Base-by-base conservation (phyloP, 2,888 invertebrate genomes). In the Napeogenes sylphis region DNA sequence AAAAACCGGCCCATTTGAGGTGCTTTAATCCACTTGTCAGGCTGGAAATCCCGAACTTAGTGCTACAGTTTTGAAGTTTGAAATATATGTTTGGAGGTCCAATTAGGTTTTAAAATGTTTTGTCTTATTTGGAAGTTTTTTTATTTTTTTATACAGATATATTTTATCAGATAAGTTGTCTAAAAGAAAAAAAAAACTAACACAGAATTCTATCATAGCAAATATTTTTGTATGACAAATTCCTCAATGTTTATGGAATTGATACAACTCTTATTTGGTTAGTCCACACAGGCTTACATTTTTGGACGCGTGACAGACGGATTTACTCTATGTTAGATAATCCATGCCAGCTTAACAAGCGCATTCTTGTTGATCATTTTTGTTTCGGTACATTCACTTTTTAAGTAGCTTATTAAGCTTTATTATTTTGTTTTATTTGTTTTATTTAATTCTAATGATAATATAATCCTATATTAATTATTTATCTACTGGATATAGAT, bases 11-110 rank as follows among this genome's bases (percentile, higher is more conserved):
- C 55, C 62, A 58, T 62, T 62, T 58, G 58, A 62, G 53, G 57
- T 62, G 62, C 57, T 58, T 55, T 62, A 62, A 62, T 59, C 63
- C 63, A 42, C 64, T 58, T 51, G 60, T 62, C 57, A 35, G 13
- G 57, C 57, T 54, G 54, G 57, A 54, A 62, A 58, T 51, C 8
- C 30, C n/a, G 51, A 51, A 51, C 30, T 51, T 51, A 8, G 30
- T 21, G 30, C 51, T 51, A 6, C 10, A 51, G 30, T 30, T 51
- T 51, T 51, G 30, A 30, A 51, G 51, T 51, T 51, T 30, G 30
- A 51, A 51, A 51, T 51, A 51, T 51, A 30, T 42, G 12, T 51
- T 51, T 0, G 30, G 30, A 10, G 10, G 8, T 30, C 51, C 30
- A 51, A 51, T 30, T 30, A 12, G n/a, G 6, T 8, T 10, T 30